Percentiles rank a stretch among this genome's conserved stretches.
phyloP scores from a whole-genome alignment of 2,113 vertebrate genomes.

The Lipotes vexillifer region DNA sequence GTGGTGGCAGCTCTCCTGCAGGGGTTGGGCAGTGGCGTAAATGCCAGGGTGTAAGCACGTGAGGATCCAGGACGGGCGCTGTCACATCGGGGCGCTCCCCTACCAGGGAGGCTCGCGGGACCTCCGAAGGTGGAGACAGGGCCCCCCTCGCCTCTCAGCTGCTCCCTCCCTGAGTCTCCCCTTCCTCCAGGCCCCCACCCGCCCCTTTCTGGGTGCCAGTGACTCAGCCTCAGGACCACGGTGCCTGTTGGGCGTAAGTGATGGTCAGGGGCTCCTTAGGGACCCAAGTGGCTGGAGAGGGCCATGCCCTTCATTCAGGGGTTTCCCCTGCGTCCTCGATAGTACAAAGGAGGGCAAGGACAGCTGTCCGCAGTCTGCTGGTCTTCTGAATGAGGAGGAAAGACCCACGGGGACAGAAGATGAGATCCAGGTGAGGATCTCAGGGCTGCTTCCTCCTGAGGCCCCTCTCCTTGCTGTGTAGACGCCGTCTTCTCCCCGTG shows the following conservation, averaged over 20 bases:
- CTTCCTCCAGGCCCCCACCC: background rate
- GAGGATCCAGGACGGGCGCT: background rate
- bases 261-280: too few relatives aligned
- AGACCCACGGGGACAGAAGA: rapidly evolving
- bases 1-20: background rate
- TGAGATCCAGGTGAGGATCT: too few relatives aligned
- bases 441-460: rapidly evolving
- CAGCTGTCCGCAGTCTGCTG: rapidly evolving
- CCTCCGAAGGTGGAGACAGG: background rate
- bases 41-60: rapidly evolving
- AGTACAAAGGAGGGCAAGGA: background rate
- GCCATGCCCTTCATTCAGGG: background rate
- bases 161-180: background rate
- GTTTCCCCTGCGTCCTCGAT: rapidly evolving
- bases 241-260: rapidly evolving
- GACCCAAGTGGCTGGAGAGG: rapidly evolving
- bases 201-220: background rate
- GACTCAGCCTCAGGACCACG: background rate
- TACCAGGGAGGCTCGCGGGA: rapidly evolving
- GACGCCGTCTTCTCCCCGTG: rapidly evolving
- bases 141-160: background rate
- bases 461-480: rapidly evolving
- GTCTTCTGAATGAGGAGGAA: rapidly evolving
- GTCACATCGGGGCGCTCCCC: rapidly evolving
- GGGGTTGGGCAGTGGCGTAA: rapidly evolving